Evolutionary conservation across 2,888 invertebrate genomes (phyloP), one percentile per base, ranked within the genome.

Genomic region (Plagodis pulveraria): DNA sequence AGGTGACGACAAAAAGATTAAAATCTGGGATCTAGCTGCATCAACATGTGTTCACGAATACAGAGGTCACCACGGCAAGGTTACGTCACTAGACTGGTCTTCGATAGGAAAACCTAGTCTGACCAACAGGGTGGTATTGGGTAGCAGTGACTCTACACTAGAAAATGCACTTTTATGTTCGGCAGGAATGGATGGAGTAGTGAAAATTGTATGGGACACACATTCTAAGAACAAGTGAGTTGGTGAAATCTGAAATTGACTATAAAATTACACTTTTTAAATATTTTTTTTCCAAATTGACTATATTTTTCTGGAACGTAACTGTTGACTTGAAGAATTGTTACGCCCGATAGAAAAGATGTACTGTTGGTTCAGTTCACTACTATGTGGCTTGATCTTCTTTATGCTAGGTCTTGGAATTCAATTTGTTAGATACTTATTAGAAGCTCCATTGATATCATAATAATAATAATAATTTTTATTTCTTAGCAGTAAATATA

Each of bases 1-100:
- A 94, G 95, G 95, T 65, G 96, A 96, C 71, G 96, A 96, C 77
- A 93, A 95, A 71, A 93, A 94, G 70, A 94, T 96, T 11, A 93
- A 94, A 81, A 91, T 96, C 22, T 97, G 96, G 96, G 96, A 96
- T 78, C 79, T 97, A 65, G 93, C 94, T 5, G 93, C 94, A 32
- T 95, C 96, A 7, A 93, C 93, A 49, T 90, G 95, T 60, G 78
- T 95, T 10, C 93, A 94, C 63, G 96, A 96, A 77, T 91, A 96
- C 59, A 89, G 93, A 65, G 95, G 95, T 0, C 95, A 95, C 73
- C 93, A 94, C 44, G 94, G 94, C 40, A 94, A 94, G 50, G 91
- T 96, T 10, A 94, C 94, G 5, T 89, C 94, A 12, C 82, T 96
- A 8, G 91, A 93, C 58, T 96, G 96, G 94, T 95, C 92, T 0